These are phyloP conservation scores for Disparrhopalites patrizii DNA, from an alignment of 2,888 invertebrate genomes.

Conservation along the genomic window DNA sequence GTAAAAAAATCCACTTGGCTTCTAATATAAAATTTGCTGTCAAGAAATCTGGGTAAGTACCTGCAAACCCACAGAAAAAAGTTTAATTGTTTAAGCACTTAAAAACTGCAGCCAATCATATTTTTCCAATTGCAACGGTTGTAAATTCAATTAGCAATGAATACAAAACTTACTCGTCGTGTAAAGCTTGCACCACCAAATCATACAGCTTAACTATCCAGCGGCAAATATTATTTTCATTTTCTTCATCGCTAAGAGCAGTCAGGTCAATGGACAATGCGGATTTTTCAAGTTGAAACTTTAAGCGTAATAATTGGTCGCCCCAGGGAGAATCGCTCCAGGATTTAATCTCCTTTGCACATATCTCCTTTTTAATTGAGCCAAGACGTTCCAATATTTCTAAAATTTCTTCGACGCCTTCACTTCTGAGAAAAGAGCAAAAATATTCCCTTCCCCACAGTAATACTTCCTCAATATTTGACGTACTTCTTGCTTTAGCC, in stretches of 20 bases:
- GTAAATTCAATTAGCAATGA: not conserved
- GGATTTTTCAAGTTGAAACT: slow-evolving; percentile 39
- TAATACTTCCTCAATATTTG: slow-evolving; percentile 39
- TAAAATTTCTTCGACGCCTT: slow-evolving; percentile 45
- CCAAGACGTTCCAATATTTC: slow-evolving; percentile 36
- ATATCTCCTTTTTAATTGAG: not conserved
- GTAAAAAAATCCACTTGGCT: slow-evolving; percentile 90
- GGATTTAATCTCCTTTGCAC: not conserved
- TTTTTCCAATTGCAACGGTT: not conserved
- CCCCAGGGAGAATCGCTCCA: slow-evolving; percentile 15
- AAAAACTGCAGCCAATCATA: not conserved
- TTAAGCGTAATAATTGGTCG: slow-evolving; percentile 35
- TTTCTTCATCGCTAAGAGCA: slow-evolving; percentile 35
- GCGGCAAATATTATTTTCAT: slow-evolving; percentile 37
- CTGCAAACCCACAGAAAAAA: no score
- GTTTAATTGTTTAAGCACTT: no score
- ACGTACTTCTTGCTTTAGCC: slow-evolving; percentile 13
- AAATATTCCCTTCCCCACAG: slow-evolving; percentile 45
- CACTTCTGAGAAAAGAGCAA: slow-evolving; percentile 42
- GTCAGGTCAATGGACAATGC: slow-evolving; percentile 34
- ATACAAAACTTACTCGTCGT: slow-evolving; percentile 27
- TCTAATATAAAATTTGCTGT: slow-evolving; percentile 83
- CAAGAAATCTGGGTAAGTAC: slow-evolving; percentile 72
- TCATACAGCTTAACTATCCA: slow-evolving; percentile 34
- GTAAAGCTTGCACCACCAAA: slow-evolving; percentile 21